phyloP scores from a whole-genome alignment of 2,113 vertebrate species.

The Symphodus melops region DNA sequence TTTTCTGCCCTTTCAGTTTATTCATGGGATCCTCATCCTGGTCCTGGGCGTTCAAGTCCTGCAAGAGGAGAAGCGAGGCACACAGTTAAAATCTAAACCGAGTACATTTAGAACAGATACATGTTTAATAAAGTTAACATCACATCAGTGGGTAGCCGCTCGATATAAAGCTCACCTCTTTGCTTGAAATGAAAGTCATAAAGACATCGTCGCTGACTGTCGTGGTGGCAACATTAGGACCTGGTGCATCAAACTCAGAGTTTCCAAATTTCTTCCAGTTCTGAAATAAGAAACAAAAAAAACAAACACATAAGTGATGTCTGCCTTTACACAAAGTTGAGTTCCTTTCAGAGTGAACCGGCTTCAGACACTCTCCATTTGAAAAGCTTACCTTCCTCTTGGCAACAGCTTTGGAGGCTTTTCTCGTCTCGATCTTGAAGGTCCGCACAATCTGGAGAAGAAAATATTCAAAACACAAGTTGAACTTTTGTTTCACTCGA shows the following conservation, averaged over 20 bases:
- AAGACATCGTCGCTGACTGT: conserved; percentile 96
- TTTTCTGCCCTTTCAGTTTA: conserved; percentile 97
- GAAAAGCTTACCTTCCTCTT: conserved; percentile 88
- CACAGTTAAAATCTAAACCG: background rate
- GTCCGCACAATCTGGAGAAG: conserved; percentile 90
- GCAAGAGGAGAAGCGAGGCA: background rate
- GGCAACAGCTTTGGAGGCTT: conserved; percentile 96
- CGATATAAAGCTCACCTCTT: conserved; percentile 85
- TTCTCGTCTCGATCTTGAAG: conserved; percentile 94
- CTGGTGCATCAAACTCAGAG: conserved; percentile 90
- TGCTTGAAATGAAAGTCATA: conserved; percentile 98
- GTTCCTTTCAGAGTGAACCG: background rate
- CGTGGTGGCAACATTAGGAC: conserved; percentile 95
- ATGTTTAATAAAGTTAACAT: background rate
- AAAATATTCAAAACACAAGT: background rate
- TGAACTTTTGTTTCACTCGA: background rate
- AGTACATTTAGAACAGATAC: background rate
- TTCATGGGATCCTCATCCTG: conserved; percentile 97
- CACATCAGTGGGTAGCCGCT: background rate
- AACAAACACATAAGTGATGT: background rate
- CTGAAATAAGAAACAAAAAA: conserved; percentile 64
- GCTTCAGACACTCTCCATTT: background rate
- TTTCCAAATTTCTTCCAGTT: conserved; percentile 99
- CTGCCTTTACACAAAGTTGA: accelerated
- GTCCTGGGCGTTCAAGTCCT: conserved; percentile 94